These are phyloP conservation scores for Tangara arthus DNA, from an alignment of 2,797 vertebrate species.

Conservation along the genomic window DNA sequence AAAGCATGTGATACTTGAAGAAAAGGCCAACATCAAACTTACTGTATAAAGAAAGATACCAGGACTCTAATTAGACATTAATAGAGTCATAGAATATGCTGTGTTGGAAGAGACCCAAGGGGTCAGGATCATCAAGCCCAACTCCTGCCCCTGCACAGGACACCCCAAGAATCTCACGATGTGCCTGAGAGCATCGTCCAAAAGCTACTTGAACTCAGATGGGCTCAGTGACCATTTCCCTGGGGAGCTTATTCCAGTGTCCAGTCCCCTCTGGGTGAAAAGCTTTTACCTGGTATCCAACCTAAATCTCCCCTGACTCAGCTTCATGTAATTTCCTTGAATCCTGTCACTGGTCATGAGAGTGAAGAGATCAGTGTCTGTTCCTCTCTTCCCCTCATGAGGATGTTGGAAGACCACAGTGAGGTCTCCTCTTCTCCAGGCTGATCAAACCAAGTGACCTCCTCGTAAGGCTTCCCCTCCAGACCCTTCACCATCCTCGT, in stretches of 20 bases:
- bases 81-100: background rate
- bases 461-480: background rate
- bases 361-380: background rate
- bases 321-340: background rate
- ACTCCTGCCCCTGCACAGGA: background rate
- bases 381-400: rapidly evolving
- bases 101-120: background rate
- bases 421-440: background rate
- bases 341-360: rapidly evolving
- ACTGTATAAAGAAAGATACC: background rate
- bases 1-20: background rate
- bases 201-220: background rate
- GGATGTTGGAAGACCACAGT: background rate
- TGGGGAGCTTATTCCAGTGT: background rate
- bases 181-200: background rate
- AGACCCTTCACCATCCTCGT: background rate
- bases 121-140: background rate
- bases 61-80: background rate
- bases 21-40: background rate
- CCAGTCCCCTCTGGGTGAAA: background rate
- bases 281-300: background rate
- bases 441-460: background rate
- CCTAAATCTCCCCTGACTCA: background rate
- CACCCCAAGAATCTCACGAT: background rate
- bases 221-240: background rate